Percentiles rank a stretch among this genome's conserved stretches.
phyloP scores from a whole-genome alignment of 2,113 vertebrate species.

The Rallus limicola region DNA sequence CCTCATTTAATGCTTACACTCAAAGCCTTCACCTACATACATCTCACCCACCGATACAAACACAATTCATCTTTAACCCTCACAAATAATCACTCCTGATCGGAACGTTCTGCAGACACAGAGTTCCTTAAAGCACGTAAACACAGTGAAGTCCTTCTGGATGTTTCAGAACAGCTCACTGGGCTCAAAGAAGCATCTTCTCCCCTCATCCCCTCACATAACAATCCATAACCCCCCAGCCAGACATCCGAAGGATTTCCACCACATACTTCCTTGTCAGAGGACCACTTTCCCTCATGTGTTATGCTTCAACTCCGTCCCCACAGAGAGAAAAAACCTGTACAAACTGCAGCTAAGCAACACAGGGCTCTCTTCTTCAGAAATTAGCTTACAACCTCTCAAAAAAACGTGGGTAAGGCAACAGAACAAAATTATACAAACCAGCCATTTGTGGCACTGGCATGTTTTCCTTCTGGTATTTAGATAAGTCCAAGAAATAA shows the following conservation, averaged over 20 bases:
- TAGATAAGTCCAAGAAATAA: not conserved
- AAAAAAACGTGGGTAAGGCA: not conserved
- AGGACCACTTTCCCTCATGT: not conserved
- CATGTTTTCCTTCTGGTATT: not conserved
- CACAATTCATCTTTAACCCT: not conserved
- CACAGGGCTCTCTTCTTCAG: not conserved
- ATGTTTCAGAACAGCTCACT: not conserved
- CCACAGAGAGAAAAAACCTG: not conserved
- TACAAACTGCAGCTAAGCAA: conserved; percentile 26
- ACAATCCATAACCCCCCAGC: not conserved
- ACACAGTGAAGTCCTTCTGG: not conserved
- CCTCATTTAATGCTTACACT: not conserved
- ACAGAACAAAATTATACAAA: conserved; percentile 14
- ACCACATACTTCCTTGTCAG: not conserved
- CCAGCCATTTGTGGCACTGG: not conserved
- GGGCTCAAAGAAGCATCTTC: not conserved
- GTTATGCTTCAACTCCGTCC: not conserved
- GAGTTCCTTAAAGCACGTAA: not conserved
- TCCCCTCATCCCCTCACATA: not conserved
- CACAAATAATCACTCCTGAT: not conserved
- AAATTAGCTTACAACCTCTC: not conserved
- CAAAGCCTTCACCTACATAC: not conserved
- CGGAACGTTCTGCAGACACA: rapidly evolving
- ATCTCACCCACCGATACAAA: not conserved
- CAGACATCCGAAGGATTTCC: not conserved